Base-by-base conservation (phyloP, 1,140 invertebrate genomes). In the Magallana angulata region DNA sequence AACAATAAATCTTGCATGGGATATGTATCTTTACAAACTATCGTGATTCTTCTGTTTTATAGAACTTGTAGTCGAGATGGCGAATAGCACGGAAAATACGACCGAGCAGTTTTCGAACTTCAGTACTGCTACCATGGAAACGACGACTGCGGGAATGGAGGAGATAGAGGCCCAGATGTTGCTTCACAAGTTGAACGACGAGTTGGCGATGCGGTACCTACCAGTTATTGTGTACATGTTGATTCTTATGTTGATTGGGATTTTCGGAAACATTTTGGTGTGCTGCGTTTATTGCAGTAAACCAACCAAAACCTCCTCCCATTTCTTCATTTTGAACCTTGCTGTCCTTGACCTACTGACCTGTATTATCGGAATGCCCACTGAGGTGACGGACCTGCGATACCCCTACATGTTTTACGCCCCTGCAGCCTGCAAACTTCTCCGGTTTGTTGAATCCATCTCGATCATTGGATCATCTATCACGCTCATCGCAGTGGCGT, bases 301-400 rank as follows among this genome's bases (percentile, higher is more conserved):
- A 80, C 82, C 85, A 6, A 91, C 90, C 56, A 93, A 93, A 85
- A 88, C 91, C 1, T 93, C 93, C 0, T 94, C 93, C 0, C 91
- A 93, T 90, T 93, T 92, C 87, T 94, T 94, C 88, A 94, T 94
- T 56, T 84, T 94, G 24, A 90, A 91, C 6, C 89, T 94, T n/a
- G 92, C 93, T 57, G 84, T 91, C 62, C 91, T 94, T 83, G 93
- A 94, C 90, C 91, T 94, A 30, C 88, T 94, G 76, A 93, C 91
- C n/a, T 94, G 93, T 84, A 60, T 93, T 8, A 89, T 94, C 48
- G 93, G 93, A 14, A 92, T 94, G 88, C 93, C 93, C 58, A 94
- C 93, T 18, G 93, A 94, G 86, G 92, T 94, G 18, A 91, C 92
- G 18, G 93, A 94, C 87, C 91, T 94, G 24, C 71, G 93, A 56